phyloP scores from a whole-genome alignment of 2,113 vertebrate genomes.

The Aspidoscelis tigris region DNA sequence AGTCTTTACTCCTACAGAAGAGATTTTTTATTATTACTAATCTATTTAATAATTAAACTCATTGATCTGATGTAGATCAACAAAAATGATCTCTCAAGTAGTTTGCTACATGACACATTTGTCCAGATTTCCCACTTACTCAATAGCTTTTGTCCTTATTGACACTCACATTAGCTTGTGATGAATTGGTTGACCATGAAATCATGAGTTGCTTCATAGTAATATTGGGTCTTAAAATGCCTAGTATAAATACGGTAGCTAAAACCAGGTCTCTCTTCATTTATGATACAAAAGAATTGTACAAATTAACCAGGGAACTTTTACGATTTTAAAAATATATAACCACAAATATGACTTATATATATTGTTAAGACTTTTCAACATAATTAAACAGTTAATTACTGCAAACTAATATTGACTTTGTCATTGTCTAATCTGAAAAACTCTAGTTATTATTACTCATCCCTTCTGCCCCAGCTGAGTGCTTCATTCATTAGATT shows the following conservation, averaged over 20 bases:
- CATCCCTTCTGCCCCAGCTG: no score
- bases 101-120: background rate
- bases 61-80: conserved; percentile 13
- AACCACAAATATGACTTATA: background rate
- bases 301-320: background rate
- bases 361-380: background rate
- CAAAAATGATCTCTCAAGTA: background rate
- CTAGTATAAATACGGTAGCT: background rate
- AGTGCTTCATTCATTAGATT: no score
- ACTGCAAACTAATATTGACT: background rate
- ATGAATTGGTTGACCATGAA: background rate
- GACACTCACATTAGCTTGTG: background rate
- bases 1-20: background rate
- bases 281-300: no score
- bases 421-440: no score
- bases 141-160: background rate
- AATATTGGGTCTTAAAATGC: background rate
- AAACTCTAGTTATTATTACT: no score
- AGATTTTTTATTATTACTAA: background rate
- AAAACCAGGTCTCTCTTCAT: background rate
- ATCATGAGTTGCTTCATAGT: background rate
- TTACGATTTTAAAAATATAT: background rate
- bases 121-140: background rate
- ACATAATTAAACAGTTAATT: background rate
- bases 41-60: conserved; percentile 15